Evolutionary conservation across 2,888 invertebrate species (phyloP).

Genomic region (Ptychoptera contaminata): DNA sequence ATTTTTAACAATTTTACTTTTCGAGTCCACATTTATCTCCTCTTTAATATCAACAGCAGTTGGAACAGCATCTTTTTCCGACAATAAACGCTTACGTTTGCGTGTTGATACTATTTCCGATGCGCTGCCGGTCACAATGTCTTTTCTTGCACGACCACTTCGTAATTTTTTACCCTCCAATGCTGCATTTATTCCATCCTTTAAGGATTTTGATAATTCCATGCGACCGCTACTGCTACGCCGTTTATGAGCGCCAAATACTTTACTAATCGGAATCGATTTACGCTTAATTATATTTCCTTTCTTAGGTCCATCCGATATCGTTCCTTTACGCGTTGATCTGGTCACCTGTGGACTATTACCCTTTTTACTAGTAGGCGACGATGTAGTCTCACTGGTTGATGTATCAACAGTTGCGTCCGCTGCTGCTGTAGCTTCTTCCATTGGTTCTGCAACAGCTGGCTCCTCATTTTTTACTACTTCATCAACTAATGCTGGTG

Average conservation of each 20-base stretch:
- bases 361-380: too few relatives aligned
- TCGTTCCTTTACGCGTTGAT: too few relatives aligned
- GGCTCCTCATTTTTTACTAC: constrained; percentile 37
- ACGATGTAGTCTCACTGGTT: too few relatives aligned
- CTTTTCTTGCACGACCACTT: background rate
- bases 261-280: too few relatives aligned
- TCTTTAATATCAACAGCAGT: background rate
- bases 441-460: constrained; percentile 27
- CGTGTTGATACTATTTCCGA: background rate
- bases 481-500: constrained; percentile 16
- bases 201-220: background rate
- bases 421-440: background rate
- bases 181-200: background rate
- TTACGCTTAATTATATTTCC: too few relatives aligned
- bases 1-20: background rate
- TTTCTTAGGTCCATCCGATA: too few relatives aligned
- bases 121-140: background rate
- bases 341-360: too few relatives aligned
- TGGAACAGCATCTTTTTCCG: too few relatives aligned
- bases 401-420: too few relatives aligned
- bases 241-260: too few relatives aligned
- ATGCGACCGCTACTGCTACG: too few relatives aligned
- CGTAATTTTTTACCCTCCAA: background rate
- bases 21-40: background rate
- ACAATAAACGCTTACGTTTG: background rate